phyloP scores from a whole-genome alignment of 2,888 invertebrate genomes.

The Drosophila bunnanda region DNA sequence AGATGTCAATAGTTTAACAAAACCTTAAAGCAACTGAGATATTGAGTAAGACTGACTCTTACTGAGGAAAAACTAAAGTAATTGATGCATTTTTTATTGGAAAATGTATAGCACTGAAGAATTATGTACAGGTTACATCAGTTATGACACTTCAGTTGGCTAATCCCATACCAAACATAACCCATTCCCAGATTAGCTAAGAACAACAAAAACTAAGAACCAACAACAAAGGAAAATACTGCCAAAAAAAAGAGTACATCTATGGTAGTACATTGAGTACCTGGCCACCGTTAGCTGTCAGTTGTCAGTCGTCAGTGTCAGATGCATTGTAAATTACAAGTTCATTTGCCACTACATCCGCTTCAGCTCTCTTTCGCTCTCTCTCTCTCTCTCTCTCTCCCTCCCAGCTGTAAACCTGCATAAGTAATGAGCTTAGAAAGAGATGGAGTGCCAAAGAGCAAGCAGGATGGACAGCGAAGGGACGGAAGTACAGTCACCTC shows the following conservation, averaged over 20 bases:
- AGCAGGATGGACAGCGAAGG: neutral
- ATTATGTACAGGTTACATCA: too few species aligned
- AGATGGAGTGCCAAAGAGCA: neutral
- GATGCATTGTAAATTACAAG: conserved; percentile 77
- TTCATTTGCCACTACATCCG: conserved; percentile 76
- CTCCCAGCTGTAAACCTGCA: conserved; percentile 34
- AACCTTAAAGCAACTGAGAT: too few species aligned
- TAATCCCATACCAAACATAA: conserved; percentile 6
- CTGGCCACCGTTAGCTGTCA: conserved; percentile 50
- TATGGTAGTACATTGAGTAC: conserved; percentile 20
- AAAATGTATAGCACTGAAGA: neutral
- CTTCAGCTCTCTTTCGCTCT: conserved; percentile 23
- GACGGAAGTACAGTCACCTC: conserved; percentile 30
- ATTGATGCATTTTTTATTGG: neutral
- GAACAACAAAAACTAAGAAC: conserved; percentile 4
- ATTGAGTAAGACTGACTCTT: too few species aligned
- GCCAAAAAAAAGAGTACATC: conserved; percentile 5
- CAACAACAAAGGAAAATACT: conserved; percentile 1
- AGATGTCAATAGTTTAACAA: too few species aligned
- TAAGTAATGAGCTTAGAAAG: conserved; percentile 53
- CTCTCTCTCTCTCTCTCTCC: neutral
- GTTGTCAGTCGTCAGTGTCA: conserved; percentile 80
- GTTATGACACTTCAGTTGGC: neutral
- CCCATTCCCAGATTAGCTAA: conserved; percentile 7
- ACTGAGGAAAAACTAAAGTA: neutral